Evolutionary conservation across 1,140 invertebrate genomes (phyloP), one percentile per base, ranked within the genome.

Genomic region (Papilio aristodemus): DNA sequence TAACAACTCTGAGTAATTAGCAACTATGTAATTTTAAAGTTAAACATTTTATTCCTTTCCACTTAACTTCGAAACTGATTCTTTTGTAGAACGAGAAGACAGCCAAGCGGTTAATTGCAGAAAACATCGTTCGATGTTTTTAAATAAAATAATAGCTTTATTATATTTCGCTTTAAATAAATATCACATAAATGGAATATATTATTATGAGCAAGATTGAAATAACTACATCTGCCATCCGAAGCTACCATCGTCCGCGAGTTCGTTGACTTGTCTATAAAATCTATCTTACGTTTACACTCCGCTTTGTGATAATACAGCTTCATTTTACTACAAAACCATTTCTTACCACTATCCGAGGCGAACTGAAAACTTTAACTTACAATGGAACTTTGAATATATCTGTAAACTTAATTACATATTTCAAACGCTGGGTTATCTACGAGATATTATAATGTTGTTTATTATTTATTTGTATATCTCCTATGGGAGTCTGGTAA

Each of bases 231-330:
- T 43, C 17, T 27, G 37, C 39, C n/a, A 17, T 41, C 38, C 10
- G 5, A 63, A 63, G 38, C 60, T 19, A 19, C 60, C 43, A 63
- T 41, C 38, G 60, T 41, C 38, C 38, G n/a, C 17, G 0, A 36
- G 60, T 63, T 63, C 60, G 22, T 43, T 63, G 60, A 63, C 60
- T 43, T 43, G 38, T 63, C 60, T 63, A 63, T 63, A 41, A 63
- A 36, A 60, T 60, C 58, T 60, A 59, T 59, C 9, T 38, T 63
- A 38, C 37, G 19, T 63, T 63, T 43, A 43, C 54, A 11, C 17
- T 63, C 19, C 39, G 13, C 25, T 50, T 46, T 22, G 17, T 25
- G 41, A 66, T 66, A 46, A 46, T 32, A 66, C 62, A 32, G 41
- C 41, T 66, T 46, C 22, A 46, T 66, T 66, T 66, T 66, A 66